Evolutionary conservation across 2,797 vertebrate genomes (phyloP).

Genomic region (Gastrophryne carolinensis): DNA sequence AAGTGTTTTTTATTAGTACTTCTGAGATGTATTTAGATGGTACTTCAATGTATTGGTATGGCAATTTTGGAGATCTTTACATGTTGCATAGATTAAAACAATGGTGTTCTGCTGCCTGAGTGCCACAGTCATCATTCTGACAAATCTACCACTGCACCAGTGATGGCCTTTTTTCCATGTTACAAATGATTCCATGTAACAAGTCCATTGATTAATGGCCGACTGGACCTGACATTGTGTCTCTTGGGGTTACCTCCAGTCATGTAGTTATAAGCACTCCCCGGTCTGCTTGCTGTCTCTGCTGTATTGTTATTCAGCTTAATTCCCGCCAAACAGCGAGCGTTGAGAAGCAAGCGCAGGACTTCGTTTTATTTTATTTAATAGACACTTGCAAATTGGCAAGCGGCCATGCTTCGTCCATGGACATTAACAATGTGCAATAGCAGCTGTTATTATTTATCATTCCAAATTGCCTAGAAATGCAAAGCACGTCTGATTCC

Average conservation of each 20-base stretch:
- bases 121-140: slow-evolving; percentile 9
- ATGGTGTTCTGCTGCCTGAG: neutral
- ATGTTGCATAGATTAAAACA: neutral
- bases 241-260: slow-evolving; percentile 43
- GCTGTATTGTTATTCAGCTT: slow-evolving; percentile 22
- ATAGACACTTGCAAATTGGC: slow-evolving; percentile 14
- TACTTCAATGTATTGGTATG: neutral
- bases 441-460: slow-evolving; percentile 32
- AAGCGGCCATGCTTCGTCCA: slow-evolving; percentile 19
- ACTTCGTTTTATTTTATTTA: slow-evolving; percentile 18
- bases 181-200: slow-evolving; percentile 37
- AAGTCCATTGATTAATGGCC: slow-evolving; percentile 34
- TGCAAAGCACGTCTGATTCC: neutral
- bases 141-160: neutral
- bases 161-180: slow-evolving; percentile 21
- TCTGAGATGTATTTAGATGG: no score
- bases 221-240: neutral
- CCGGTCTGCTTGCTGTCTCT: neutral
- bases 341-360: neutral
- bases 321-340: slow-evolving; percentile 1
- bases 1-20: no score
- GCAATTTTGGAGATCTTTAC: neutral
- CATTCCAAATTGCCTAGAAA: slow-evolving; percentile 2
- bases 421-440: slow-evolving; percentile 15
- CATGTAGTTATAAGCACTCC: slow-evolving; percentile 7